Evolutionary conservation across 2,797 vertebrate genomes (phyloP).

Genomic region (Dromococcyx pavoninus): DNA sequence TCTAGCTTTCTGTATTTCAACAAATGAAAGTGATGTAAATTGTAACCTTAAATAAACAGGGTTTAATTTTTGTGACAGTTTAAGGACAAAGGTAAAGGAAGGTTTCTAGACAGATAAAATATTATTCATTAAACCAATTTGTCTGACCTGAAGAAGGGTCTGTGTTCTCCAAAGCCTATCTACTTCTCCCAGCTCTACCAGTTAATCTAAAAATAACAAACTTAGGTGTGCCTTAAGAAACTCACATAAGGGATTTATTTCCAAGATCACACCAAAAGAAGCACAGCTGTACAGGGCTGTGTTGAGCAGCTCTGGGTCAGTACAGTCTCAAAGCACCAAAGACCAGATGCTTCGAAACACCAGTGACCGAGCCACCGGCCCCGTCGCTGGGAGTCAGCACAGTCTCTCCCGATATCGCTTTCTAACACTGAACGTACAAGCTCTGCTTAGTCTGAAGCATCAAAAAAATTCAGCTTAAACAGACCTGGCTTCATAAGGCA

Average conservation of each 20-base stretch:
- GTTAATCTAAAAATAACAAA: background rate
- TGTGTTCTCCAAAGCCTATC: background rate
- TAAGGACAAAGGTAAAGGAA: background rate
- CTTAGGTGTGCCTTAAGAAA: background rate
- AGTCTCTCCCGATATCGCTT: background rate
- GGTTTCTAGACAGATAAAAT: background rate
- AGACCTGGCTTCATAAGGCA: background rate
- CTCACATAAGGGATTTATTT: background rate
- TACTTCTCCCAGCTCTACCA: background rate
- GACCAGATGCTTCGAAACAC: background rate
- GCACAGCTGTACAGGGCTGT: background rate
- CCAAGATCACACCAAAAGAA: background rate
- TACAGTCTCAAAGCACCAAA: background rate
- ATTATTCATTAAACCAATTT: background rate
- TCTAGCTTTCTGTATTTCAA: background rate
- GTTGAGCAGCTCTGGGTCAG: background rate
- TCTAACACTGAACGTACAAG: background rate
- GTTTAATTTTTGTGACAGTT: background rate
- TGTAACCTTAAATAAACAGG: background rate
- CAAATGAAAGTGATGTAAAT: background rate
- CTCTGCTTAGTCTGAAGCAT: background rate
- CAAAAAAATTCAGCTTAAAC: background rate
- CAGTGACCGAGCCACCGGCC: background rate
- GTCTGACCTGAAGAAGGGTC: background rate
- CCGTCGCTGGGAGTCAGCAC: accelerated